Evolutionary conservation across 2,797 vertebrate species (phyloP), one percentile per base, ranked within the genome.

Genomic region (Danio albolineatus): DNA sequence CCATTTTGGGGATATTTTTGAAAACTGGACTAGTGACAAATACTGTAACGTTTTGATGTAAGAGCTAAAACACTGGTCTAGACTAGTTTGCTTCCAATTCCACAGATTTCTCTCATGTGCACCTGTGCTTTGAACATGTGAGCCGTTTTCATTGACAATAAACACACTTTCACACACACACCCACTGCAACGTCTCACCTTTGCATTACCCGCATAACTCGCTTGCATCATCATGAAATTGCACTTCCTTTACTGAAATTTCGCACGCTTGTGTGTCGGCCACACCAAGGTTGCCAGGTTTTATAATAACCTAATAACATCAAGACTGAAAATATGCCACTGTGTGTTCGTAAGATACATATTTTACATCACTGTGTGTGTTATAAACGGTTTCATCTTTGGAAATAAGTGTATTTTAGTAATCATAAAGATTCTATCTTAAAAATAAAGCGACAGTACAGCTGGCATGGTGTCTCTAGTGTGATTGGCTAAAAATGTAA

Each of bases 61-160:
- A 88, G 78, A 87, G 87, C 86, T 74, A 88, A 79, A 90, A 89
- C 89, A 90, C 90, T 93, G 88, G 83, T 83, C 87, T 90, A 89
- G n/a, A 2, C 56, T 28, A 56, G 87, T 86, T 86, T 66, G 64
- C 70, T 88, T 85, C 86, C 51, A 62, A 81, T 36, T 70, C 56
- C 69, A 80, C 83, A 74, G 5, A 59, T 17, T 10, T 44, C 79
- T 84, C 86, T 87, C 44, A 83, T 81, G 82, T 28, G 70, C 92
- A 93, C 91, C 91, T 92, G 91, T 88, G 89, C 92, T 91, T 92
- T 92, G 90, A 74, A 48, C 57, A 54, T 73, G 71, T 12, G 28
- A 38, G 53, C 59, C 41, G 61, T 73, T 76, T 62, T 53, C 48
- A 28, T 10, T 4, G 10, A 39, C 28, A 57, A 51, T 51, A 78